phyloP scores from a whole-genome alignment of 2,888 invertebrate species.

The Abrostola tripartita region DNA sequence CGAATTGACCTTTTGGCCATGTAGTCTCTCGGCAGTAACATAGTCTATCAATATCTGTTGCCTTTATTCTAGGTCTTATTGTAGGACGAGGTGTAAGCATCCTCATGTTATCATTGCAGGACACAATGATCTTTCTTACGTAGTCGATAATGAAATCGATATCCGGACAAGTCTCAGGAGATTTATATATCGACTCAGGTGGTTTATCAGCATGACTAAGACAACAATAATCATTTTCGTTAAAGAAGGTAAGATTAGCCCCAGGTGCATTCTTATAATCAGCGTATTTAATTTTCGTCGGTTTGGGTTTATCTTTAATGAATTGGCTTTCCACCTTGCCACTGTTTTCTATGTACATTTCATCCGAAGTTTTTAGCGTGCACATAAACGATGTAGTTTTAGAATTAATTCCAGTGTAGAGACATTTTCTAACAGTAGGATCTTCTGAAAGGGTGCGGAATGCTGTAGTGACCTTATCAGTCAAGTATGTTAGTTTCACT shows the following conservation, averaged over 20 bases:
- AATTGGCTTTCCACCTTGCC: conserved; percentile 75
- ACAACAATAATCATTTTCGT: conserved; percentile 80
- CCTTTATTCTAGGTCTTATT: conserved; percentile 78
- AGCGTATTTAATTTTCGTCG: conserved; percentile 69
- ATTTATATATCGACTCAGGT: conserved; percentile 75
- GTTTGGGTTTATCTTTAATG: conserved; percentile 62
- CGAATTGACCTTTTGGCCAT: conserved; percentile 77
- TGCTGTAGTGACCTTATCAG: conserved; percentile 76
- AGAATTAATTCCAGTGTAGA: conserved; percentile 82
- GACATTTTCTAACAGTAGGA: conserved; percentile 72
- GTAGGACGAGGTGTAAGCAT: conserved; percentile 82
- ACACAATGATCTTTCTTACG: conserved; percentile 79
- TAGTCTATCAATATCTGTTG: conserved; percentile 81
- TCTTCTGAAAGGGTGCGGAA: conserved; percentile 83
- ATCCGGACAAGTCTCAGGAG: conserved; percentile 80
- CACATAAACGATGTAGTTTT: conserved; percentile 83
- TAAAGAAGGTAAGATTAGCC: conserved; percentile 77
- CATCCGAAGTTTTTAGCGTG: conserved; percentile 81
- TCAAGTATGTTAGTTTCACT: conserved; percentile 76
- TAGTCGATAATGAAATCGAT: conserved; percentile 81
- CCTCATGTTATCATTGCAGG: conserved; percentile 85
- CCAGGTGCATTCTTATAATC: conserved; percentile 81
- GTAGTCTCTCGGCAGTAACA: conserved; percentile 80
- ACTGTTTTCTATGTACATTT: conserved; percentile 73
- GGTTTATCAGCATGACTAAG: conserved; percentile 78